These are phyloP conservation scores for Plumapathes pennacea DNA, from an alignment of 92 coral and sea anemone species.

Conservation along the genomic window DNA sequence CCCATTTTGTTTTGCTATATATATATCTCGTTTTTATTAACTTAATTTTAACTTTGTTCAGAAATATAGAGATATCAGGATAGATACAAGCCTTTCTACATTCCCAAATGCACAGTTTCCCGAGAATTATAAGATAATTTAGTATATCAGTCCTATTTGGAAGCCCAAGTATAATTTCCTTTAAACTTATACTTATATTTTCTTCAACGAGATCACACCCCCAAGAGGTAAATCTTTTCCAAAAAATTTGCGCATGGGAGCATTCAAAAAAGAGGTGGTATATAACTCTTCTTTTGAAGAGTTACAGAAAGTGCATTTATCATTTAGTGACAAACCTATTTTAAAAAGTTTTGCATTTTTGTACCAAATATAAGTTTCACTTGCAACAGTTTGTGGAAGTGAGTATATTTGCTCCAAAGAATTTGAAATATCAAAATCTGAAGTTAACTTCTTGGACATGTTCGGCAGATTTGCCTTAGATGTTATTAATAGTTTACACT, in stretches of 20 bases:
- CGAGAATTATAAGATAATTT: constrained; percentile 2
- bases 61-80: neutral
- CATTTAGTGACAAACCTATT: neutral
- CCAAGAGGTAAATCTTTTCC: constrained; percentile 2
- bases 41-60: too few species aligned
- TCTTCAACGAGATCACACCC: neutral
- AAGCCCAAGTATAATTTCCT: constrained; percentile 2
- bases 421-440: too few species aligned
- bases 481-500: too few species aligned
- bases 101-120: neutral
- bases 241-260: neutral
- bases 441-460: too few species aligned
- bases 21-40: too few species aligned
- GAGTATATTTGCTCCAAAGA: constrained; percentile 1
- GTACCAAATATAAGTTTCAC: neutral
- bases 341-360: neutral
- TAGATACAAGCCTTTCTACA: neutral
- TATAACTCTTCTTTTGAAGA: neutral
- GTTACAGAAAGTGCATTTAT: neutral
- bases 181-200: neutral
- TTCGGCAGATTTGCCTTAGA: too few species aligned
- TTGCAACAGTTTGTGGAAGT: neutral
- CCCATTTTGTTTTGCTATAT: too few species aligned
- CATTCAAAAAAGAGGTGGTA: too few species aligned
- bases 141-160: neutral